Percentiles rank a stretch among this genome's conserved stretches.
Conservation (phyloP, 2,113 vertebrate species). For the Crocuta crocuta region DNA sequence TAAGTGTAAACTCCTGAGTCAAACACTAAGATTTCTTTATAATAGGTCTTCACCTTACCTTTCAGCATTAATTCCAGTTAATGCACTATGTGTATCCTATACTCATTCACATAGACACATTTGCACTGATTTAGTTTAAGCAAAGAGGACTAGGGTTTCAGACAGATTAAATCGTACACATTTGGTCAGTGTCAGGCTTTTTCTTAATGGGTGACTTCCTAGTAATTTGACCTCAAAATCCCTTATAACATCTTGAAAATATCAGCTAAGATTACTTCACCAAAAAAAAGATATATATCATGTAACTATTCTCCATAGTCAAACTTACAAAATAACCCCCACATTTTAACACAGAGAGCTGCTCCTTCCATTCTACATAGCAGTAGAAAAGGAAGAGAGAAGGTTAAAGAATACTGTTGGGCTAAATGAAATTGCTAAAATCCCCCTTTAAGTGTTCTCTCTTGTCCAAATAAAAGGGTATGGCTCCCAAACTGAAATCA, state of each 20-base stretch:
- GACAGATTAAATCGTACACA: not conserved
- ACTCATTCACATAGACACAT: not conserved
- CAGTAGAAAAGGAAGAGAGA: conserved; percentile 7
- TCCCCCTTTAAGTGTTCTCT: not conserved
- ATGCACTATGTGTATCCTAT: not conserved
- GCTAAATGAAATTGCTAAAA: not conserved
- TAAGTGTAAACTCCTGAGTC: not conserved
- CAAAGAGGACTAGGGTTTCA: not conserved
- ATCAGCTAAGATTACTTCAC: not conserved
- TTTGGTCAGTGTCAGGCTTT: not conserved
- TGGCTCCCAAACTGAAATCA: not conserved
- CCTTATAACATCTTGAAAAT: not conserved
- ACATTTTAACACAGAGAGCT: not conserved
- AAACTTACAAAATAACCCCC: not conserved
- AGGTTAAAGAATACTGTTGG: not conserved
- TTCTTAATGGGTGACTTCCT: not conserved
- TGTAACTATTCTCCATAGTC: not conserved
- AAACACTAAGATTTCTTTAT: not conserved
- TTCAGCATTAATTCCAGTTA: not conserved
- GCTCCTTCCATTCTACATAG: not conserved
- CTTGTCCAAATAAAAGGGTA: not conserved
- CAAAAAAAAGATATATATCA: not conserved
- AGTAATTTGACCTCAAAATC: not conserved
- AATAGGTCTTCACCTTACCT: not conserved
- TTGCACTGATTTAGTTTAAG: not conserved